Evolutionary conservation across 2,797 vertebrate species (phyloP).

Genomic region (Spondyliosoma cantharus): DNA sequence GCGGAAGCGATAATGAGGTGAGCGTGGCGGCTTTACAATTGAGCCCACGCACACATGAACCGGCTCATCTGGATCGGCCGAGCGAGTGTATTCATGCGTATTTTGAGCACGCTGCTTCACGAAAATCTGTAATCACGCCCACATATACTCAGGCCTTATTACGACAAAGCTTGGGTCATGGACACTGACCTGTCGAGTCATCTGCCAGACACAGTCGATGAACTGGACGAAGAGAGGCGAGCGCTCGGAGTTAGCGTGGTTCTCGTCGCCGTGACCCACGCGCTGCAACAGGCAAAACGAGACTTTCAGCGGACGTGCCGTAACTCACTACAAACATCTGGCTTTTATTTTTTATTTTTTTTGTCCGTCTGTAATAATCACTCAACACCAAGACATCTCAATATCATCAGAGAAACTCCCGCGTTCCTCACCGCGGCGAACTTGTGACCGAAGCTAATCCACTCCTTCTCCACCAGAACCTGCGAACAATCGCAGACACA

Average conservation of each 20-base stretch:
- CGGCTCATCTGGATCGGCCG: not conserved
- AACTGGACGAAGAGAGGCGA: constrained; percentile 98
- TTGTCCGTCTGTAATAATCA: not conserved
- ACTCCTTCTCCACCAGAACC: constrained; percentile 95
- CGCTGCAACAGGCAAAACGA: constrained; percentile 62
- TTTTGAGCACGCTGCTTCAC: too few species aligned
- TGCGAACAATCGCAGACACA: constrained; percentile 40
- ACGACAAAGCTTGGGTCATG: not conserved
- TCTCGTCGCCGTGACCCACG: constrained; percentile 93
- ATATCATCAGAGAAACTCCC: not conserved
- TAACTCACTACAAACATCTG: not conserved
- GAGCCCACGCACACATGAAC: not conserved
- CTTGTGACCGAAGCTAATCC: constrained; percentile 95
- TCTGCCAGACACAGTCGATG: constrained; percentile 98
- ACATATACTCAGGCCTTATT: too few species aligned
- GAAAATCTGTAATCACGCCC: not conserved
- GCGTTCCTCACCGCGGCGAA: constrained; percentile 89
- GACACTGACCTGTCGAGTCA: constrained; percentile 86
- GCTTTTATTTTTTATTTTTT: too few species aligned
- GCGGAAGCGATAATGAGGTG: not conserved
- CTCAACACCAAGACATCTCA: not conserved
- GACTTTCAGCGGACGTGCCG: not conserved
- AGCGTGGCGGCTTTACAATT: not conserved
- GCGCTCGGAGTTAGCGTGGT: constrained; percentile 94
- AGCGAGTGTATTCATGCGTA: too few species aligned